phyloP scores from a whole-genome alignment of 2,797 vertebrate genomes.

The Oreochromis grahami region DNA sequence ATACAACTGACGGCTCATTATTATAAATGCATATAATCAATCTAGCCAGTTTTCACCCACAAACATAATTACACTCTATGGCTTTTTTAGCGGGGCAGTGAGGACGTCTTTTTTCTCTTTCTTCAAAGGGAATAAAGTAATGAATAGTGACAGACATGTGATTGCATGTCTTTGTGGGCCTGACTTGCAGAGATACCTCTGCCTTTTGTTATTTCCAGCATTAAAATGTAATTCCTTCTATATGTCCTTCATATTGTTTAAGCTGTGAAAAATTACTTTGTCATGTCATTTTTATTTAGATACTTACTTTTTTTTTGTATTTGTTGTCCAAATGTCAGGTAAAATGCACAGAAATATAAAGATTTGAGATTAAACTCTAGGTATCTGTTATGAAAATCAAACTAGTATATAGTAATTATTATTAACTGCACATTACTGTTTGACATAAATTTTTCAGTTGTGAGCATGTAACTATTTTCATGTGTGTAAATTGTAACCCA shows the following conservation, averaged over 20 bases:
- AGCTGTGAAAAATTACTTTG: not conserved
- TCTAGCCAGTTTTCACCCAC: conserved; percentile 63
- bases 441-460: not conserved
- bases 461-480: not conserved
- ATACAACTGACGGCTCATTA: conserved; percentile 57
- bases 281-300: not conserved
- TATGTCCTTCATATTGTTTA: not conserved
- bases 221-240: conserved; percentile 30
- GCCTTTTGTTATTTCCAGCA: conserved; percentile 41
- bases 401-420: not conserved
- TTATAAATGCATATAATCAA: conserved; percentile 73
- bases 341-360: not conserved
- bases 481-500: not conserved
- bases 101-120: conserved; percentile 30
- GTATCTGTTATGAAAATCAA: not conserved
- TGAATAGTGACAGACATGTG: conserved; percentile 53
- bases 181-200: conserved; percentile 27
- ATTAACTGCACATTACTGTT: not conserved
- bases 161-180: conserved; percentile 23
- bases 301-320: fast-evolving
- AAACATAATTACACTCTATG: conserved; percentile 67
- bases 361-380: not conserved
- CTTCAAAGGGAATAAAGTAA: conserved; percentile 56
- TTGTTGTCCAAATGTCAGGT: not conserved
- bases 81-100: conserved; percentile 38